Evolutionary conservation across 1,140 invertebrate species (phyloP).

Genomic region (Zaprionus vittiger): DNA sequence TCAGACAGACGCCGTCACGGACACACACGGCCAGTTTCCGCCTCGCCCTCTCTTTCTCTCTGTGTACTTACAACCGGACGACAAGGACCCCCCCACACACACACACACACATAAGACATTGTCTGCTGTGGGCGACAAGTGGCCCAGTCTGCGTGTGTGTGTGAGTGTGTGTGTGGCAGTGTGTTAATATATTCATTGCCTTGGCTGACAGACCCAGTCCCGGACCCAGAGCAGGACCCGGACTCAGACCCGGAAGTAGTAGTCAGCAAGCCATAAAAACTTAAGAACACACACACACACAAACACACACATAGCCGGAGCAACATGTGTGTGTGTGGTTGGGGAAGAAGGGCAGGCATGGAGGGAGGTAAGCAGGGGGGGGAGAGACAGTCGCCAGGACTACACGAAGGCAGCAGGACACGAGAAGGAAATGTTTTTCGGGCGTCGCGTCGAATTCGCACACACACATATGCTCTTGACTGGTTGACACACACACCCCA

Average conservation of each 20-base stretch:
- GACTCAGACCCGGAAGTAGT: constrained; percentile 70
- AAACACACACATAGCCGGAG: constrained; percentile 20
- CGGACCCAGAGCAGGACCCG: constrained; percentile 19
- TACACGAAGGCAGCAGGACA: constrained; percentile 30
- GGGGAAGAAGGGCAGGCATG: neutral
- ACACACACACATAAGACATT: constrained; percentile 42
- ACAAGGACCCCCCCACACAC: constrained; percentile 19
- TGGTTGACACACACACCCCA: constrained; percentile 55
- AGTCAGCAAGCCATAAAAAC: constrained; percentile 82
- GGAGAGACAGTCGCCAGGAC: constrained; percentile 41
- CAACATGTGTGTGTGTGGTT: constrained; percentile 1
- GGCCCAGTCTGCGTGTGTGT: constrained; percentile 31
- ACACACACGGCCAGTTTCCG: constrained; percentile 15
- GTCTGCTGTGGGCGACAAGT: constrained; percentile 41
- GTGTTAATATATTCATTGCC: constrained; percentile 80
- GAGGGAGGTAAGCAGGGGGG: too few relatives aligned
- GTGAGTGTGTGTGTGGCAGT: constrained; percentile 60
- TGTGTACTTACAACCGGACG: constrained; percentile 34
- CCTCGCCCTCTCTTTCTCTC: constrained; percentile 4
- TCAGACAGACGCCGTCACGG: constrained; percentile 35
- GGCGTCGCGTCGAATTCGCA: constrained; percentile 62
- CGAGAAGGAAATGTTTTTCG: constrained; percentile 54
- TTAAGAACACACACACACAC: constrained; percentile 59
- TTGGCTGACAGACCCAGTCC: constrained; percentile 43
- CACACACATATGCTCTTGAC: constrained; percentile 76